A percentile compares a stretch with the other conserved stretches of the same genome.
These are phyloP conservation scores for Tenebrosternarchus preto DNA, from an alignment of 2,113 vertebrate genomes.

Conservation along the genomic window DNA sequence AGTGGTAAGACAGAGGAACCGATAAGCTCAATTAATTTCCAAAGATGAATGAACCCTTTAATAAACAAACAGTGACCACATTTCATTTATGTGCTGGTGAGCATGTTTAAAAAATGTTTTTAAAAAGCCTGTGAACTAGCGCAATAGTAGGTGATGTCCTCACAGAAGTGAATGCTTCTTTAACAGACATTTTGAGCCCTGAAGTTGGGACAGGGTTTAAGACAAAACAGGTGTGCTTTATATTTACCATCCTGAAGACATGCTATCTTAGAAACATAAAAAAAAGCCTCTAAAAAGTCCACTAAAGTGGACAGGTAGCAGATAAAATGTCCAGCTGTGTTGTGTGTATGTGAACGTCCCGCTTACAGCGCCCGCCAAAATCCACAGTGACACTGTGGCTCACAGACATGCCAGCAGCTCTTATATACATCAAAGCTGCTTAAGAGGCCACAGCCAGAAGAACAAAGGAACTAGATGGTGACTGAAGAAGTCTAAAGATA, in stretches of 20 bases:
- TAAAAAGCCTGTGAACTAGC: too few relatives aligned
- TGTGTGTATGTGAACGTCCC: neutral
- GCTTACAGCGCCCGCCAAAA: neutral
- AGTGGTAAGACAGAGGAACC: neutral
- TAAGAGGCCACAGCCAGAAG: neutral
- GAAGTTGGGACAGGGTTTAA: neutral
- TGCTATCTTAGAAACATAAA: neutral
- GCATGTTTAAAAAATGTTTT: neutral
- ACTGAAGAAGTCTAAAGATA: slow-evolving; percentile 5
- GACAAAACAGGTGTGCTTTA: neutral
- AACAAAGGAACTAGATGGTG: neutral
- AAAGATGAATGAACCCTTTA: neutral
- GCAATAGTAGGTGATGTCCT: too few relatives aligned
- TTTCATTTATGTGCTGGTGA: neutral
- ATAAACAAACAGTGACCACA: neutral
- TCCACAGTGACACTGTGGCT: neutral
- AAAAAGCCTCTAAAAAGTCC: neutral
- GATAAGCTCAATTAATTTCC: neutral
- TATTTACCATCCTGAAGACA: neutral
- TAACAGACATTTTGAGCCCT: neutral
- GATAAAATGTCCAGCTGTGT: slow-evolving; percentile 37
- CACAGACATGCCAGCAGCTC: neutral
- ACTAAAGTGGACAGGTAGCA: slow-evolving; percentile 47
- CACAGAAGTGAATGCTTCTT: neutral
- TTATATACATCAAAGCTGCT: neutral